Evolutionary conservation across 1,140 invertebrate genomes (phyloP).

Genomic region (Bactericera cockerelli): DNA sequence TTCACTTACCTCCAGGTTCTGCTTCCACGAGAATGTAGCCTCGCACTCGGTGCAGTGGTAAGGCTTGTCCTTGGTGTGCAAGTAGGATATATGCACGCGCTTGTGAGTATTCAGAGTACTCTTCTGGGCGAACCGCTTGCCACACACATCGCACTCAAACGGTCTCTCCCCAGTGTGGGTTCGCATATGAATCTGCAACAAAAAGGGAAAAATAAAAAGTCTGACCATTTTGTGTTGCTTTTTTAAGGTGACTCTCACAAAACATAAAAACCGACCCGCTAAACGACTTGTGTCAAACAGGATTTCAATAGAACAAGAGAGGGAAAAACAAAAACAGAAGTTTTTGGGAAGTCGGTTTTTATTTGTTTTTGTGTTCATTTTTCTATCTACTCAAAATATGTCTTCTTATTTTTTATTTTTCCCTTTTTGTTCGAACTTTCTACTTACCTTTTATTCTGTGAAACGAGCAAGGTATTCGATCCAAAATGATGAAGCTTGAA

Average conservation of each 20-base stretch:
- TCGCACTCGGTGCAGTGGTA: slow-evolving; percentile 33
- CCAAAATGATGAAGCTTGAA: too few relatives aligned
- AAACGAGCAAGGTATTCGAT: too few relatives aligned
- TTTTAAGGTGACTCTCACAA: too few relatives aligned
- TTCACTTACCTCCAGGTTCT: slow-evolving; percentile 30
- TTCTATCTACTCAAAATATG: slow-evolving; percentile 37
- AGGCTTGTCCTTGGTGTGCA: slow-evolving; percentile 24
- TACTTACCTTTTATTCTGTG: too few relatives aligned
- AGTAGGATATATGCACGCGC: slow-evolving; percentile 41
- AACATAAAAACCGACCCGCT: too few relatives aligned
- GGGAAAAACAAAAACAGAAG: too few relatives aligned
- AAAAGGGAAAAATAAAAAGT: slow-evolving; percentile 27
- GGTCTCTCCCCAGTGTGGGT: slow-evolving; percentile 50
- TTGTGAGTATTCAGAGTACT: slow-evolving; percentile 40
- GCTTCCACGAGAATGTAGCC: slow-evolving; percentile 38
- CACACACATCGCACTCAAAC: slow-evolving; percentile 58
- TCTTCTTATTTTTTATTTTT: slow-evolving; percentile 34
- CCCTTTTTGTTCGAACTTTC: too few relatives aligned
- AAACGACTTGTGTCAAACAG: too few relatives aligned
- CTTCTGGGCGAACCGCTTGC: slow-evolving; percentile 60
- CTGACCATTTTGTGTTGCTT: too few relatives aligned
- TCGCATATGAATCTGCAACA: slow-evolving; percentile 24
- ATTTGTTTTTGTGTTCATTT: too few relatives aligned
- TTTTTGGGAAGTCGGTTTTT: too few relatives aligned
- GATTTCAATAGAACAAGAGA: too few relatives aligned